These are phyloP conservation scores for Pachydiplax longipennis DNA, from an alignment of 2,888 invertebrate species.

Conservation along the genomic window DNA sequence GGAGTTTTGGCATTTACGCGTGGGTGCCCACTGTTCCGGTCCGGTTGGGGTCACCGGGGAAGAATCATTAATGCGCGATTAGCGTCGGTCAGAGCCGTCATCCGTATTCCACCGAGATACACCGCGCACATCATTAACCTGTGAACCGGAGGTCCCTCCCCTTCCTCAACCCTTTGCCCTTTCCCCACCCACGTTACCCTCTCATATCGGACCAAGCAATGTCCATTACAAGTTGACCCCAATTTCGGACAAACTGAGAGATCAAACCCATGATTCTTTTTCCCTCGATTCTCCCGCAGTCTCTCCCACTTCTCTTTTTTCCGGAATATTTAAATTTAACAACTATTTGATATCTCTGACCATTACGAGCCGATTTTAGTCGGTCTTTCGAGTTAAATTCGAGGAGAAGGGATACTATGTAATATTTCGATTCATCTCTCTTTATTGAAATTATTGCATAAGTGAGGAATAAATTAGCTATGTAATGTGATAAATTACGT, in stretches of 20 bases:
- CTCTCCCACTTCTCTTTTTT: neutral
- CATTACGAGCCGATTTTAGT: no score
- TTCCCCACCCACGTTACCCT: neutral
- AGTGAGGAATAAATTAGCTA: no score
- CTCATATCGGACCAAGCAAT: neutral
- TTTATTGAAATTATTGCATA: no score
- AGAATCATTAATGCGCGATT: conserved; percentile 44
- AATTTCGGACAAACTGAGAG: conserved; percentile 16
- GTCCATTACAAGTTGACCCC: conserved; percentile 40
- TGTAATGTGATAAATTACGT: no score
- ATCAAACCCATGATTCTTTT: neutral
- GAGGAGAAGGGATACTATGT: no score
- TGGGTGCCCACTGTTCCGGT: conserved; percentile 34
- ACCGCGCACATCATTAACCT: conserved; percentile 43
- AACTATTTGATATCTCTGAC: no score
- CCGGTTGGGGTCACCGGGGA: conserved; percentile 43
- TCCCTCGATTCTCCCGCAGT: neutral
- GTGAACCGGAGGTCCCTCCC: conserved; percentile 17
- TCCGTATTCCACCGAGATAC: conserved; percentile 45
- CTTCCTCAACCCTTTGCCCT: neutral
- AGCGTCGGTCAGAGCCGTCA: conserved; percentile 39
- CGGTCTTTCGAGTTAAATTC: no score
- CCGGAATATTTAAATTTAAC: no score
- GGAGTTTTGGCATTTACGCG: conserved; percentile 22
- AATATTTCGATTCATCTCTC: no score